Evolutionary conservation across 2,113 vertebrate species (phyloP), one percentile per base, ranked within the genome.

Genomic region (Callipepla squamata): DNA sequence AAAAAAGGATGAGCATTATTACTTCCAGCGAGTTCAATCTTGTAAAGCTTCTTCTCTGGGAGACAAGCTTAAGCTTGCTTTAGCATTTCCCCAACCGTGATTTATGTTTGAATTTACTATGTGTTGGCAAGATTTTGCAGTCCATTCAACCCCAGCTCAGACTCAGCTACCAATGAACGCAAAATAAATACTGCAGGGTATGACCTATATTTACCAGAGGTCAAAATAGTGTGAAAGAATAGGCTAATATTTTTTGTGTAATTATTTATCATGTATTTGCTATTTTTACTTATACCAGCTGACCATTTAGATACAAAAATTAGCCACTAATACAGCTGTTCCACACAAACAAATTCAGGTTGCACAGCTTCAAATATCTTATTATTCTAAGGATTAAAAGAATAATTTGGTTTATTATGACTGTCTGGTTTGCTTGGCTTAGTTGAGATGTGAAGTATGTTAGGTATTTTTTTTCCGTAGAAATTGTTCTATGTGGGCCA

Each of bases 101-200:
- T 92, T 95, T 94, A 92, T 80, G 74, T 72, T 91, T 91, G 77
- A 96, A 85, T 95, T 91, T 94, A 92, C 40, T 76, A 80, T 9
- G 19, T 78, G 34, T 78, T 92, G 81, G 48, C 67, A 94, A 93
- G 73, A 67, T 66, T 92, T 84, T 81, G 34, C 44, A 78, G 70
- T 55, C 55, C 42, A 14, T 72, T 87, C 66, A 79, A 19, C n/a
- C 30, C 55, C 72, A 69, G 8, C 45, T 81, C 14, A 55, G 74
- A 17, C 32, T 90, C 57, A 93, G 13, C 75, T 58, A 91, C 9
- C 42, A 86, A 47, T n/a, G 42, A 91, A 84, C 80, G 13, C 21
- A 87, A 92, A 88, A 79, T 40, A 88, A 94, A 92, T 58, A 78
- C 36, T 47, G 8, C 32, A 58, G 21, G 3, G 7, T 81, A 42